Conservation (phyloP, 2,888 invertebrate genomes). For the Bombyx huttoni region DNA sequence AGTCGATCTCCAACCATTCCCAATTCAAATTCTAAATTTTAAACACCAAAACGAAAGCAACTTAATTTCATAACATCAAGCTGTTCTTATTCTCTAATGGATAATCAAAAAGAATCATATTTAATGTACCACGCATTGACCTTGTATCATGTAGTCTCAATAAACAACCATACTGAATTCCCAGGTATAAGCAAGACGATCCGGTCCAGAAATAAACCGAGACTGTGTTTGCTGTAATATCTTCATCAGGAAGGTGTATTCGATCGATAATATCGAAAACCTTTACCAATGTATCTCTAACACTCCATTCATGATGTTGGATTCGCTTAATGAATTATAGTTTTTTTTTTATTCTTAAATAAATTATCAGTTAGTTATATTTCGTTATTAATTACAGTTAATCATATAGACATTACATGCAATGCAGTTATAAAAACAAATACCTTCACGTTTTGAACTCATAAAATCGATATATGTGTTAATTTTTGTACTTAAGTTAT, state of each 20-base stretch:
- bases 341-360: too few relatives aligned
- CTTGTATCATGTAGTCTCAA: not conserved
- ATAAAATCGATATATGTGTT: not conserved
- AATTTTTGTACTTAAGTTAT: not conserved
- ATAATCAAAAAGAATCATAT: not conserved
- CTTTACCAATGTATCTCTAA: not conserved
- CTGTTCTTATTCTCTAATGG: not conserved
- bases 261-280: constrained; percentile 49
- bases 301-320: not conserved
- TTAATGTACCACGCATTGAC: not conserved
- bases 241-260: constrained; percentile 65
- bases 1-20: too few relatives aligned
- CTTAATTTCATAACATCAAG: too few relatives aligned
- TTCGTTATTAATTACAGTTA: too few relatives aligned
- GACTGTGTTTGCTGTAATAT: constrained; percentile 51
- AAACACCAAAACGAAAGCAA: too few relatives aligned
- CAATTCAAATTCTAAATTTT: too few relatives aligned
- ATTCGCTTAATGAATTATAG: too few relatives aligned
- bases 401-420: too few relatives aligned
- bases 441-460: not conserved
- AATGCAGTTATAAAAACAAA: not conserved
- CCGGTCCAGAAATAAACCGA: constrained; percentile 52
- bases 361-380: too few relatives aligned
- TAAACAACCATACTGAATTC: constrained; percentile 4
- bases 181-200: constrained; percentile 2